Evolutionary conservation across 2,888 invertebrate species (phyloP).

Genomic region (Caenorhabditis zanzibari): DNA sequence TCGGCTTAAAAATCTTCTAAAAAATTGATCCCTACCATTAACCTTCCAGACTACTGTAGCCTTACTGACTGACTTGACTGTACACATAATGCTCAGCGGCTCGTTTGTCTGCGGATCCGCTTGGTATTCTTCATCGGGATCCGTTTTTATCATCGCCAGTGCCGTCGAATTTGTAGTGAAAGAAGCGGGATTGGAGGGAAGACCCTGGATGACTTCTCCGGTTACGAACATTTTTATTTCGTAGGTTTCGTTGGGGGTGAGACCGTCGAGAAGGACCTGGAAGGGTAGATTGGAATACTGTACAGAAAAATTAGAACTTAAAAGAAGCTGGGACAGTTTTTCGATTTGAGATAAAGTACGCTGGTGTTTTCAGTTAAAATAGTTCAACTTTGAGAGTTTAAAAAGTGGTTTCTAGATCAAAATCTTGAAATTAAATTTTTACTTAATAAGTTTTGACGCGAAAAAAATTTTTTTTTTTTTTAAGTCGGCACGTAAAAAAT

Average conservation of each 20-base stretch:
- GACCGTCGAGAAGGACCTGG: slow-evolving; percentile 61
- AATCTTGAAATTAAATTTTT: no score
- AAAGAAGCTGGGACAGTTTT: neutral
- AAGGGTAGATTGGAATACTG: neutral
- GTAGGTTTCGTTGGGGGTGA: slow-evolving; percentile 62
- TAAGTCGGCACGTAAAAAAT: no score
- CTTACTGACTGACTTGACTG: slow-evolving; percentile 57
- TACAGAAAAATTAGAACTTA: neutral
- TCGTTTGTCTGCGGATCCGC: slow-evolving; percentile 67
- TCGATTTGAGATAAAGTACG: no score
- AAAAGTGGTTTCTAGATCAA: no score
- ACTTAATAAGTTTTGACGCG: no score
- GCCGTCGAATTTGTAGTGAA: slow-evolving; percentile 64
- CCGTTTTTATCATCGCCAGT: slow-evolving; percentile 51
- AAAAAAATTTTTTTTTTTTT: no score
- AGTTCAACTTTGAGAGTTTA: no score
- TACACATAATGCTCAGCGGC: slow-evolving; percentile 66
- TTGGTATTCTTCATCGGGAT: slow-evolving; percentile 43
- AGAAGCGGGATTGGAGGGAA: slow-evolving; percentile 48
- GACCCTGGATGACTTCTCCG: slow-evolving; percentile 54
- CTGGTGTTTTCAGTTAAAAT: no score
- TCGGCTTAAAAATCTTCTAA: no score
- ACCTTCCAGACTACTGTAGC: slow-evolving; percentile 65
- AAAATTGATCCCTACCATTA: slow-evolving; percentile 46
- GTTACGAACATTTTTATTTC: slow-evolving; percentile 66